These are phyloP conservation scores for Gambusia holbrooki DNA, from an alignment of 2,113 vertebrate genomes.

Conservation along the genomic window DNA sequence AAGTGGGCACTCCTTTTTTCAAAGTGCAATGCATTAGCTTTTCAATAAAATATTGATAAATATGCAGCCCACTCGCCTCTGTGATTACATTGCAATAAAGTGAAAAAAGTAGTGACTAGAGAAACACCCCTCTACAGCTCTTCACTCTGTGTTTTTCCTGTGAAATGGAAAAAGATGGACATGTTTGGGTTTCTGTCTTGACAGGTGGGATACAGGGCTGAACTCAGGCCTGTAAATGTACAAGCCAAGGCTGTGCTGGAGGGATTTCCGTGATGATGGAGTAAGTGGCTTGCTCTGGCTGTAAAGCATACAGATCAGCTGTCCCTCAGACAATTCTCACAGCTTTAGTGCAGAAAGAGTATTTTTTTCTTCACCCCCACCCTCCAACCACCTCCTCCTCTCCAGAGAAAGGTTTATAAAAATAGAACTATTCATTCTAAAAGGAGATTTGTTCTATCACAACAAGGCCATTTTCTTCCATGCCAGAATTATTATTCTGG, in stretches of 20 bases:
- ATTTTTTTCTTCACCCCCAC: not conserved
- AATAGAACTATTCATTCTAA: conserved; percentile 57
- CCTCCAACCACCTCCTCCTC: conserved; percentile 14
- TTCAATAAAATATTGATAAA: conserved; percentile 73
- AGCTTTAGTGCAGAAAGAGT: conserved; percentile 47
- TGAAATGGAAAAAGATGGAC: conserved; percentile 73
- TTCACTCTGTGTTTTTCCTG: conserved; percentile 22
- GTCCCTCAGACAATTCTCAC: conserved; percentile 66
- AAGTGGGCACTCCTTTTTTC: conserved; percentile 60
- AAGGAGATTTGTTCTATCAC: conserved; percentile 41
- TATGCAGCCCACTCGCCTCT: conserved; percentile 51
- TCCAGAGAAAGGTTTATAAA: conserved; percentile 63
- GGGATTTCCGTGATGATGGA: conserved; percentile 75
- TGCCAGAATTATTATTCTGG: conserved; percentile 46
- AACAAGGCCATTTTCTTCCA: conserved; percentile 44
- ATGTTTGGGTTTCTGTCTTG: conserved; percentile 68
- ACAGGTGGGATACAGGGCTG: conserved; percentile 71
- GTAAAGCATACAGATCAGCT: conserved; percentile 65
- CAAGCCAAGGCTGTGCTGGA: conserved; percentile 64
- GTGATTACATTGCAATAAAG: conserved; percentile 65
- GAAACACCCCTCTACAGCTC: conserved; percentile 48
- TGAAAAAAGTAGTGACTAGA: conserved; percentile 40
- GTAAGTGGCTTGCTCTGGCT: conserved; percentile 64
- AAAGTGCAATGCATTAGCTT: conserved; percentile 60
- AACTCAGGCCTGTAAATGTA: conserved; percentile 70